phyloP scores from a whole-genome alignment of 2,113 vertebrate genomes.

The Entelurus aequoreus region DNA sequence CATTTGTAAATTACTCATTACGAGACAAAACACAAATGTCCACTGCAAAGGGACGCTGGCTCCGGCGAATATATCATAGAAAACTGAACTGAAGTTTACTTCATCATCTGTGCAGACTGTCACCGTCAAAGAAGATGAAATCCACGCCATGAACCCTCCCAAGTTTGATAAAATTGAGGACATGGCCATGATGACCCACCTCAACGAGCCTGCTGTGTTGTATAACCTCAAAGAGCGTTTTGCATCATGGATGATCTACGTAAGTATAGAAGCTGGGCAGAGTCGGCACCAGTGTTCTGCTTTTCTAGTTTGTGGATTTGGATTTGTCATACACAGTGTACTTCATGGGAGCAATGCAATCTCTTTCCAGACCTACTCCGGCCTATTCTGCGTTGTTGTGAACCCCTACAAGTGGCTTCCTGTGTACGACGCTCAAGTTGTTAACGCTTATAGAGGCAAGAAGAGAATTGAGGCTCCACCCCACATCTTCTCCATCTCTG shows the following conservation, averaged over 20 bases:
- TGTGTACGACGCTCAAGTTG: conserved; percentile 71
- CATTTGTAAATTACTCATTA: too few relatives aligned
- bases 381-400: conserved; percentile 83
- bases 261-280: conserved; percentile 25
- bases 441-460: conserved; percentile 58
- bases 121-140: conserved; percentile 72
- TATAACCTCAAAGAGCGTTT: conserved; percentile 89
- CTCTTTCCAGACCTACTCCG: conserved; percentile 77
- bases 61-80: too few relatives aligned
- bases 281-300: too few relatives aligned
- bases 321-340: too few relatives aligned
- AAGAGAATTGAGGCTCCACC: conserved; percentile 71
- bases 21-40: too few relatives aligned
- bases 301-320: too few relatives aligned
- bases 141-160: conserved; percentile 72
- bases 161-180: conserved; percentile 77
- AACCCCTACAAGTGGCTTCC: conserved; percentile 89
- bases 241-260: conserved; percentile 89
- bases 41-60: too few relatives aligned
- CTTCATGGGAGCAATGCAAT: background rate
- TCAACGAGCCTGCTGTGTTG: conserved; percentile 72
- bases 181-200: conserved; percentile 79
- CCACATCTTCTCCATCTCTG: conserved; percentile 71
- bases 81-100: too few relatives aligned
- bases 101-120: conserved; percentile 4